phyloP scores from a whole-genome alignment of 1,140 invertebrate genomes.

The Lepidotrigona ventralis region DNA sequence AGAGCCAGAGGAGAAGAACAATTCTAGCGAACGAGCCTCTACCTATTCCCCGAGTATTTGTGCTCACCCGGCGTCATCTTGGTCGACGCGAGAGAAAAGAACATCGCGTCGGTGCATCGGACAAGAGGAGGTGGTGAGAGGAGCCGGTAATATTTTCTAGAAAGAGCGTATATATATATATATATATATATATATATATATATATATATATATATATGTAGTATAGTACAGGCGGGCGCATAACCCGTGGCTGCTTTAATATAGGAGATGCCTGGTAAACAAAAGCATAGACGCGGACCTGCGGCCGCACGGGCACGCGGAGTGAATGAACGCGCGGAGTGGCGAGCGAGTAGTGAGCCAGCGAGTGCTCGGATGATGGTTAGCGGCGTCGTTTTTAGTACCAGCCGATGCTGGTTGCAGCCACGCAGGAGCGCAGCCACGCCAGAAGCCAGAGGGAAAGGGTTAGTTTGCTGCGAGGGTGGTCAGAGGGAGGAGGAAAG shows the following conservation, averaged over 20 bases:
- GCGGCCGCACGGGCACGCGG: constrained; percentile 33
- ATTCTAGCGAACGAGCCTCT: not conserved
- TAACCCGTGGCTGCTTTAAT: constrained; percentile 72
- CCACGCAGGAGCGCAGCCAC: constrained; percentile 27
- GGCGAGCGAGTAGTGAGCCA: constrained; percentile 55
- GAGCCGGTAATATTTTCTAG: constrained; percentile 63
- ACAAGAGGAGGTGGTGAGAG: not conserved
- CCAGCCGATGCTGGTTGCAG: constrained; percentile 37
- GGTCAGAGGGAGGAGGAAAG: constrained; percentile 50
- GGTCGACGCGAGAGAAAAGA: constrained; percentile 39
- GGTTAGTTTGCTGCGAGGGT: constrained; percentile 52
- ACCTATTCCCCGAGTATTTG: constrained; percentile 25
- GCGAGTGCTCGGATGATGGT: constrained; percentile 60
- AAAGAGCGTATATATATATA: constrained; percentile 54
- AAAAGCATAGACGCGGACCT: constrained; percentile 77
- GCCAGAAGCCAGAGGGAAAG: constrained; percentile 42
- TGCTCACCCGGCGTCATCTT: constrained; percentile 50
- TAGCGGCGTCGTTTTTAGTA: constrained; percentile 47
- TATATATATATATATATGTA: too few relatives aligned
- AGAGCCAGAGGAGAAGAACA: not conserved
- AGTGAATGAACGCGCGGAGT: constrained; percentile 71
- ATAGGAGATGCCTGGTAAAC: constrained; percentile 79
- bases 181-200: too few relatives aligned
- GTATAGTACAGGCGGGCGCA: constrained; percentile 33
- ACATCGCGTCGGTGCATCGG: constrained; percentile 52